phyloP scores from a whole-genome alignment of 2,888 invertebrate genomes.

The Crematogaster levior region DNA sequence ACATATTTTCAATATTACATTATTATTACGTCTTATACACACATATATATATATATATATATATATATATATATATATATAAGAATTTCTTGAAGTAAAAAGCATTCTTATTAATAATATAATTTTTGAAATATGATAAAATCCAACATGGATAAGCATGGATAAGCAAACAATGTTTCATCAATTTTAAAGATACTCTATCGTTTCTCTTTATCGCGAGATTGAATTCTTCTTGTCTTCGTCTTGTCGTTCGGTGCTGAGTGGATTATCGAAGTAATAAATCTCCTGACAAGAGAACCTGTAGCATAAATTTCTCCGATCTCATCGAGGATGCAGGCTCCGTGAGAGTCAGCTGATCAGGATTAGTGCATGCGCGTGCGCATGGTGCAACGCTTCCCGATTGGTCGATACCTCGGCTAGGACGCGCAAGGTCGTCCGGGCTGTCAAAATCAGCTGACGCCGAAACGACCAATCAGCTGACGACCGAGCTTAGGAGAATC shows the following conservation, averaged over 20 bases:
- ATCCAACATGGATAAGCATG: neutral
- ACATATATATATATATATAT: no score
- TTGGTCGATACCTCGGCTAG: slow-evolving; percentile 64
- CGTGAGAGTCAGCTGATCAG: slow-evolving; percentile 50
- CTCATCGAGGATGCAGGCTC: slow-evolving; percentile 24
- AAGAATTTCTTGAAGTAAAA: no score
- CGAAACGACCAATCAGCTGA: slow-evolving; percentile 77
- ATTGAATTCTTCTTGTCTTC: neutral
- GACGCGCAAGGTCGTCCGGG: slow-evolving; percentile 73
- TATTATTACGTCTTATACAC: no score
- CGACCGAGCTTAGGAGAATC: slow-evolving; percentile 55
- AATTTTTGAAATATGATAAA: neutral
- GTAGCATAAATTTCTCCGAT: slow-evolving; percentile 27
- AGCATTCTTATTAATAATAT: neutral
- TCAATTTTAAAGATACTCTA: neutral
- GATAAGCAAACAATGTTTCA: neutral
- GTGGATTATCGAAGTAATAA: neutral
- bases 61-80: no score
- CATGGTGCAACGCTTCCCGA: slow-evolving; percentile 27
- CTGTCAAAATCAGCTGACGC: slow-evolving; percentile 82
- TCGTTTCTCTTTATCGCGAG: neutral
- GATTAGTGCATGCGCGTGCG: slow-evolving; percentile 55
- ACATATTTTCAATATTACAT: neutral
- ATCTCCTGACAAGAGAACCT: neutral
- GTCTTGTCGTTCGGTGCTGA: neutral